Conservation (phyloP, 92 coral and sea anemone species). For the Metridium senile region DNA sequence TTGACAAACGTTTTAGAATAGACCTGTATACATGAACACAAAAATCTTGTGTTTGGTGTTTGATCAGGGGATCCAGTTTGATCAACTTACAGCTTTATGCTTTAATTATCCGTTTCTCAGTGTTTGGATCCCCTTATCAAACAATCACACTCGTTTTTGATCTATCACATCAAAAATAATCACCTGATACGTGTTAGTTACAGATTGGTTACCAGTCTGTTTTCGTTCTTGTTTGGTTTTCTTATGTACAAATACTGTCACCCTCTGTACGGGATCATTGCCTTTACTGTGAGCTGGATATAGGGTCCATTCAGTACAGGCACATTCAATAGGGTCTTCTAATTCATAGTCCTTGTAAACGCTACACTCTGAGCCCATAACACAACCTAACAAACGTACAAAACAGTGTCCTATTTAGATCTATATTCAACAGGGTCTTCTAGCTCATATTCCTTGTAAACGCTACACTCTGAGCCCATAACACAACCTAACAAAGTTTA, state of each 20-base stretch:
- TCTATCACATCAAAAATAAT: neutral
- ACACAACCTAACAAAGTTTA: conserved; percentile 10
- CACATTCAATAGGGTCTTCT: conserved; percentile 74
- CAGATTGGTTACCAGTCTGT: conserved; percentile 31
- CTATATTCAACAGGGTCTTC: conserved; percentile 77
- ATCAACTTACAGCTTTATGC: too few species aligned
- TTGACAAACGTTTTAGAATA: too few species aligned
- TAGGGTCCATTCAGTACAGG: conserved; percentile 71
- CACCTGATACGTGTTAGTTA: conserved; percentile 71
- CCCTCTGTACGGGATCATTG: conserved; percentile 50
- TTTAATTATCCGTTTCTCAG: too few species aligned
- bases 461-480: conserved; percentile 96
- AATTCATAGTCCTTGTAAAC: conserved; percentile 78
- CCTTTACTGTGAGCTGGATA: conserved; percentile 72
- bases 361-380: conserved; percentile 95
- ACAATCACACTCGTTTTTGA: neutral
- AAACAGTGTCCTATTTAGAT: too few species aligned
- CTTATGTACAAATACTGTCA: conserved; percentile 84
- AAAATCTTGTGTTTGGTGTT: too few species aligned
- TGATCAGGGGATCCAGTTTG: too few species aligned
- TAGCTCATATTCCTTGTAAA: conserved; percentile 75
- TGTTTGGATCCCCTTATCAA: too few species aligned
- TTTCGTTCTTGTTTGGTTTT: conserved; percentile 62
- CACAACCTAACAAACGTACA: conserved; percentile 11
- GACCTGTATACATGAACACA: too few species aligned